phyloP scores from a whole-genome alignment of 2,888 invertebrate genomes.

The Dasysyrphus albostriatus region DNA sequence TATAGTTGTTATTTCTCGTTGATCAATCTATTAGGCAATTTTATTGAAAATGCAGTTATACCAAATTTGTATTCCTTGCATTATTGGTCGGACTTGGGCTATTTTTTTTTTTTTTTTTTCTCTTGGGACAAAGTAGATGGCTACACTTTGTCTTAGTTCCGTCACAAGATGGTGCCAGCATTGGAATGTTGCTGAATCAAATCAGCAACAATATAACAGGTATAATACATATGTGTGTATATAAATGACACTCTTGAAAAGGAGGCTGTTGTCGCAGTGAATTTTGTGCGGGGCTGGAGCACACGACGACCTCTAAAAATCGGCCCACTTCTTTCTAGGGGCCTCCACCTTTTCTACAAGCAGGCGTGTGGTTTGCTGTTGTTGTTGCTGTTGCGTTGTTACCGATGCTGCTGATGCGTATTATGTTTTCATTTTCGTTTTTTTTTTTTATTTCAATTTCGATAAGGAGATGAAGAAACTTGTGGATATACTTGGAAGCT shows the following conservation, averaged over 20 bases:
- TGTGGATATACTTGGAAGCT: constrained; percentile 4
- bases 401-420: constrained; percentile 14
- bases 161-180: constrained; percentile 59
- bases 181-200: constrained; percentile 65
- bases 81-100: constrained; percentile 35
- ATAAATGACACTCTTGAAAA: constrained; percentile 35
- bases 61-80: constrained; percentile 56
- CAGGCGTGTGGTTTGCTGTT: background rate
- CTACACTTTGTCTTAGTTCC: constrained; percentile 53
- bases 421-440: constrained; percentile 44
- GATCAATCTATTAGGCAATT: constrained; percentile 66
- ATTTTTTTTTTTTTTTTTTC: constrained; percentile 21
- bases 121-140: constrained; percentile 34
- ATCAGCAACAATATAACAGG: constrained; percentile 33
- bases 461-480: constrained; percentile 53
- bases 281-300: constrained; percentile 42
- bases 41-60: constrained; percentile 64
- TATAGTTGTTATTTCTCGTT: constrained; percentile 14
- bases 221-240: background rate
- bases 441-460: constrained; percentile 7
- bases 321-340: constrained; percentile 61
- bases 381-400: background rate
- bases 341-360: constrained; percentile 60
- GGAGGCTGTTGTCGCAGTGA: constrained; percentile 39
- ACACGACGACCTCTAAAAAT: constrained; percentile 71